phyloP scores from a whole-genome alignment of 2,113 vertebrate species.

The Uria aalge region DNA sequence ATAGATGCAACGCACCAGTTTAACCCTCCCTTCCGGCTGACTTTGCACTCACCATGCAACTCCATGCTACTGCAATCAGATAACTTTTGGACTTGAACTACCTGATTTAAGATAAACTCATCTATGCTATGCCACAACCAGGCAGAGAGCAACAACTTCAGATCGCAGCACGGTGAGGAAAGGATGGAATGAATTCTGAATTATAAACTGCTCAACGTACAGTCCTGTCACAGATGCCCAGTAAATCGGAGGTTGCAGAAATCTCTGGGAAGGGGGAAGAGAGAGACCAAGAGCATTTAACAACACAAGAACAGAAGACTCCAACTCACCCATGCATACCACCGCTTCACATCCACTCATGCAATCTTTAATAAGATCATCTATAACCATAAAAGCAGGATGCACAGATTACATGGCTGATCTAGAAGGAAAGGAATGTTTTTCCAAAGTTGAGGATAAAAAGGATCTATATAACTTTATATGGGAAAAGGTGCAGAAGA shows the following conservation, averaged over 20 bases:
- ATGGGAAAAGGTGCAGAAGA: background rate
- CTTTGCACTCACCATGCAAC: background rate
- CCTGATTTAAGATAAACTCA: background rate
- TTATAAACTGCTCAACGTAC: background rate
- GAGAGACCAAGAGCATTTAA: background rate
- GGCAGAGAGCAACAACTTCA: background rate
- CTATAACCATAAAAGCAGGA: background rate
- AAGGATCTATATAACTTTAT: background rate
- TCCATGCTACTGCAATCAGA: background rate
- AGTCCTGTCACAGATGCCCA: background rate
- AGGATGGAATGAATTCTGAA: background rate
- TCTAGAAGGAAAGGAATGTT: constrained; percentile 11
- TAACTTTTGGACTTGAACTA: background rate
- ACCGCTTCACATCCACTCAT: background rate
- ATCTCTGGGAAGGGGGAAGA: background rate
- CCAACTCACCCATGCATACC: background rate
- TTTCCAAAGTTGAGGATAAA: background rate
- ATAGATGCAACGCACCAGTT: background rate
- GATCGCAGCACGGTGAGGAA: background rate
- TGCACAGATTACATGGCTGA: background rate
- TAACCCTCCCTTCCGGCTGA: background rate
- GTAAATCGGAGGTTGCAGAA: background rate
- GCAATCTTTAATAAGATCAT: constrained; percentile 8
- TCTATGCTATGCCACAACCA: background rate
- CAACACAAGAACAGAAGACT: background rate